These are phyloP conservation scores for Sarcophaga variegata DNA, from an alignment of 2,888 invertebrate species.

Conservation along the genomic window DNA sequence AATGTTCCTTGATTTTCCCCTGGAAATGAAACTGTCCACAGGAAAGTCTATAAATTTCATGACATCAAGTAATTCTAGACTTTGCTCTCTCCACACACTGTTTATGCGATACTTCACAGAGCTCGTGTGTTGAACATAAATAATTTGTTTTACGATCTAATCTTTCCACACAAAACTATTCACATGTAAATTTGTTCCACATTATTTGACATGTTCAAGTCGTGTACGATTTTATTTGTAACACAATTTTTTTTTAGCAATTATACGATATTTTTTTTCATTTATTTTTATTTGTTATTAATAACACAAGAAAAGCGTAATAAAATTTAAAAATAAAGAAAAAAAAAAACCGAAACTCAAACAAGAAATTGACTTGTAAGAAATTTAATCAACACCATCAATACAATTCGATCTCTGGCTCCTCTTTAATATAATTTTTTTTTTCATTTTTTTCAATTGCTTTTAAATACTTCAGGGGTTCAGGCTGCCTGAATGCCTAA, in stretches of 20 bases:
- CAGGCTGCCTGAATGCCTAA: no score
- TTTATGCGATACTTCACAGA: background rate
- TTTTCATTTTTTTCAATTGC: background rate
- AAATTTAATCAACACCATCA: slow-evolving; percentile 36
- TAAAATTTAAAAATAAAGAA: background rate
- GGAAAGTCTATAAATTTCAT: no score
- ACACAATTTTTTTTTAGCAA: background rate
- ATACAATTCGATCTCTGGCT: slow-evolving; percentile 1
- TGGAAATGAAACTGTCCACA: no score
- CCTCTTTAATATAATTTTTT: slow-evolving; percentile 6
- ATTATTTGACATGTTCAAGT: background rate
- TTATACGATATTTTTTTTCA: background rate
- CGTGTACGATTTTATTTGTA: background rate
- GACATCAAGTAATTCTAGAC: background rate
- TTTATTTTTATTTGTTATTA: no score
- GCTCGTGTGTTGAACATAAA: background rate
- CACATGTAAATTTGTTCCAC: background rate
- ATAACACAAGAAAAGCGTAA: background rate
- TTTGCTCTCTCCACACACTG: background rate
- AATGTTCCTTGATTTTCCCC: no score
- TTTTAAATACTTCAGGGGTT: no score
- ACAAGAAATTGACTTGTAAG: slow-evolving; percentile 32
- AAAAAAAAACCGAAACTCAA: background rate
- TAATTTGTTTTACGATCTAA: background rate
- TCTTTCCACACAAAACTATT: background rate